phyloP scores from a whole-genome alignment of 1,140 invertebrate species.

The Zophobas morio region DNA sequence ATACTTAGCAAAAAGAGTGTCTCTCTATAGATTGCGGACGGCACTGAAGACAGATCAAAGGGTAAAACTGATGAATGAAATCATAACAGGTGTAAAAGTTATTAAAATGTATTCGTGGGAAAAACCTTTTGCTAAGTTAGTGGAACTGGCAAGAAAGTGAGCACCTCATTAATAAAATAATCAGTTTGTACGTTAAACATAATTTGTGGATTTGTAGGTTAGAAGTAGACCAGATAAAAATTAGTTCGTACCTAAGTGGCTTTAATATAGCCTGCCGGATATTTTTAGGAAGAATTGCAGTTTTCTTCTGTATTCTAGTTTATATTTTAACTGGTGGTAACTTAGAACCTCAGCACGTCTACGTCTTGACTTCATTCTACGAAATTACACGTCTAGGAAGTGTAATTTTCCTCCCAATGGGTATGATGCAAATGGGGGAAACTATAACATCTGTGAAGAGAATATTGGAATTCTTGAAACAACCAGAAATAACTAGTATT shows the following conservation, averaged over 20 bases:
- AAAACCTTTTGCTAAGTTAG: slow-evolving; percentile 79
- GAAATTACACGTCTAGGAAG: slow-evolving; percentile 79
- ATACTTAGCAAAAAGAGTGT: slow-evolving; percentile 79
- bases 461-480: slow-evolving; percentile 66
- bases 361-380: slow-evolving; percentile 78
- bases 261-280: slow-evolving; percentile 79
- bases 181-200: not conserved
- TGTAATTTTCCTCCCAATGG: slow-evolving; percentile 65
- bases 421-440: slow-evolving; percentile 14
- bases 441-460: slow-evolving; percentile 10
- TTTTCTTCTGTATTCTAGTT: slow-evolving; percentile 83
- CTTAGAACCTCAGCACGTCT: slow-evolving; percentile 81
- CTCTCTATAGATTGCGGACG: slow-evolving; percentile 75
- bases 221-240: slow-evolving; percentile 76
- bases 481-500: slow-evolving; percentile 68
- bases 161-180: slow-evolving; percentile 39
- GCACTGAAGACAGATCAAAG: slow-evolving; percentile 85
- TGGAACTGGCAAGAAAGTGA: slow-evolving; percentile 72
- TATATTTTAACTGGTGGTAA: slow-evolving; percentile 78
- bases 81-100: slow-evolving; percentile 88
- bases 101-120: slow-evolving; percentile 95
- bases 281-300: slow-evolving; percentile 80
- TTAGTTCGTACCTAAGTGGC: slow-evolving; percentile 77
- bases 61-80: slow-evolving; percentile 89
- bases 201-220: slow-evolving; percentile 65